Percentiles rank a stretch among this genome's conserved stretches.
phyloP scores from a whole-genome alignment of 2,113 vertebrate genomes.

The Alaudala cheleensis region DNA sequence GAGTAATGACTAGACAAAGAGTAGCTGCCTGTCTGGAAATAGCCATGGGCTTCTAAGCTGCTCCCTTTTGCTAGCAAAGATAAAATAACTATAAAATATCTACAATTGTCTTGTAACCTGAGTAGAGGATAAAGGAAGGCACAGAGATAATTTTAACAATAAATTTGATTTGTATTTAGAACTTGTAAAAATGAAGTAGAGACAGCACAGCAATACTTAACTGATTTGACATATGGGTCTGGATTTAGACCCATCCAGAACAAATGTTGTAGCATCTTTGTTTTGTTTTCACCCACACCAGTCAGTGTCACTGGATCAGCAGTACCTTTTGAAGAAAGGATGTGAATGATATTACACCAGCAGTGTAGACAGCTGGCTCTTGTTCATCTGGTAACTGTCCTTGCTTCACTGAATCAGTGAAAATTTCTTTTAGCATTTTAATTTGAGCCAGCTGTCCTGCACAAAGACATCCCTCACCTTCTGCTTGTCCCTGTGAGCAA shows the following conservation, averaged over 20 bases:
- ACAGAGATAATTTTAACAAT: neutral
- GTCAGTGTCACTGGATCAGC: neutral
- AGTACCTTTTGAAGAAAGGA: neutral
- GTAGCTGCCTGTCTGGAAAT: neutral
- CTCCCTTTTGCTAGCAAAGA: neutral
- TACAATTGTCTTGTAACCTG: neutral
- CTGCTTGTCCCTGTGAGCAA: neutral
- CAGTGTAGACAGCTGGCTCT: neutral
- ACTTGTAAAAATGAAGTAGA: neutral
- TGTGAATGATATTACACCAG: neutral
- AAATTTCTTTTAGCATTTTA: neutral
- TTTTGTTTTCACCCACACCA: neutral
- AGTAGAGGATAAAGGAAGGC: neutral
- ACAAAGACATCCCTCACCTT: neutral
- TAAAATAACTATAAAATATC: neutral
- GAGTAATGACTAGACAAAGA: neutral
- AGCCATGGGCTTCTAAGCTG: neutral
- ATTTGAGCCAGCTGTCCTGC: neutral
- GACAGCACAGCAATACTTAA: neutral
- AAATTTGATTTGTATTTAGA: neutral
- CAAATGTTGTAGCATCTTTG: neutral
- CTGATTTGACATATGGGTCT: accelerated
- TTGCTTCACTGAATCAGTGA: neutral
- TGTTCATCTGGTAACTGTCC: neutral
- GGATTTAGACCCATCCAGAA: neutral